Conservation (phyloP, 2,797 vertebrate genomes). For the Chlorospingus semifuscus region DNA sequence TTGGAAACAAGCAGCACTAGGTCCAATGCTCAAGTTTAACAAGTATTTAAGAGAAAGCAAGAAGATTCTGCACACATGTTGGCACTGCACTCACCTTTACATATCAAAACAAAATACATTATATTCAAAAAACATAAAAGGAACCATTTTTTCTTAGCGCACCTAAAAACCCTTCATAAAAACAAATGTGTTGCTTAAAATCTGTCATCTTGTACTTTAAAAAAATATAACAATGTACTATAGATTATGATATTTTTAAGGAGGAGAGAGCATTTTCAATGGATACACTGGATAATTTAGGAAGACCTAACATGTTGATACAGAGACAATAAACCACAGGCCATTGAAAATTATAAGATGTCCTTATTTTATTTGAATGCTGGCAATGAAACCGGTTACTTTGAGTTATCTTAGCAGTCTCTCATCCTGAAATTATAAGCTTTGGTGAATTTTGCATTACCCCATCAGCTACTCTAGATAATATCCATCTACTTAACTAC, state of each 20-base stretch:
- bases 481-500: neutral
- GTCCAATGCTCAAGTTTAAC: neutral
- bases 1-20: neutral
- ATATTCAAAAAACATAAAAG: neutral
- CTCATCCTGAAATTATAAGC: neutral
- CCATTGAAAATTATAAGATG: neutral
- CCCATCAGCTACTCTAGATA: neutral
- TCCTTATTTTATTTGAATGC: neutral
- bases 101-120: neutral
- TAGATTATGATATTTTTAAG: neutral
- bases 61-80: neutral
- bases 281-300: neutral
- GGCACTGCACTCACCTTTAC: neutral
- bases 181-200: neutral
- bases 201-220: neutral
- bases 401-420: neutral
- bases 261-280: neutral
- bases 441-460: neutral
- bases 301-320: neutral
- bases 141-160: neutral
- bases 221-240: neutral
- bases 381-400: neutral
- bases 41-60: neutral
- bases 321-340: neutral
- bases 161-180: neutral